phyloP scores from a whole-genome alignment of 2,797 vertebrate genomes.

The Mus caroli region DNA sequence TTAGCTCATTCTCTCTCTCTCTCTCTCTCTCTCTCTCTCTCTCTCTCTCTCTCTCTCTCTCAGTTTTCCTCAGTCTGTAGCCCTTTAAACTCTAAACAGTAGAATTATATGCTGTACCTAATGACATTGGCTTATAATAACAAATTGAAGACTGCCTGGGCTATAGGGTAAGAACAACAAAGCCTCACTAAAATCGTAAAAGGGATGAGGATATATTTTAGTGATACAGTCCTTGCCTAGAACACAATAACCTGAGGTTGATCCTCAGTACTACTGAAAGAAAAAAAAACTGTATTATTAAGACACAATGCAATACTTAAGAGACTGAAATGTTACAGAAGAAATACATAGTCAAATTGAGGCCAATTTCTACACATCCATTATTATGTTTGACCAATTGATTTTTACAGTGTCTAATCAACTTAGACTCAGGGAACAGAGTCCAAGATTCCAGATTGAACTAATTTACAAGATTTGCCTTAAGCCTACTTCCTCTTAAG shows the following conservation, averaged over 20 bases:
- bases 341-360: constrained; percentile 26
- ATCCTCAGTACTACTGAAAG: neutral
- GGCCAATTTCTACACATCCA: constrained; percentile 23
- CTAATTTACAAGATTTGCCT: constrained; percentile 65
- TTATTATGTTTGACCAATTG: constrained; percentile 46
- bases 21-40: neutral
- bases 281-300: neutral
- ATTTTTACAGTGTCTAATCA: constrained; percentile 47
- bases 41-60: no score
- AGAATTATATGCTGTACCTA: neutral
- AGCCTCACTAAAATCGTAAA: neutral
- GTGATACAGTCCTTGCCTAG: neutral
- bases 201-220: neutral
- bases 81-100: constrained; percentile 5
- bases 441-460: constrained; percentile 56
- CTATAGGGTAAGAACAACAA: neutral
- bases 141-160: neutral
- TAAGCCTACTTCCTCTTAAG: constrained; percentile 2
- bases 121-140: neutral
- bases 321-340: constrained; percentile 33
- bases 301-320: constrained; percentile 13
- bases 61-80: neutral
- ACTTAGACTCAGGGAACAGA: constrained; percentile 14
- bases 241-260: neutral
- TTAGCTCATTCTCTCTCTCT: neutral